These are phyloP conservation scores for Machimus atricapillus DNA, from an alignment of 2,888 invertebrate genomes.

Conservation along the genomic window DNA sequence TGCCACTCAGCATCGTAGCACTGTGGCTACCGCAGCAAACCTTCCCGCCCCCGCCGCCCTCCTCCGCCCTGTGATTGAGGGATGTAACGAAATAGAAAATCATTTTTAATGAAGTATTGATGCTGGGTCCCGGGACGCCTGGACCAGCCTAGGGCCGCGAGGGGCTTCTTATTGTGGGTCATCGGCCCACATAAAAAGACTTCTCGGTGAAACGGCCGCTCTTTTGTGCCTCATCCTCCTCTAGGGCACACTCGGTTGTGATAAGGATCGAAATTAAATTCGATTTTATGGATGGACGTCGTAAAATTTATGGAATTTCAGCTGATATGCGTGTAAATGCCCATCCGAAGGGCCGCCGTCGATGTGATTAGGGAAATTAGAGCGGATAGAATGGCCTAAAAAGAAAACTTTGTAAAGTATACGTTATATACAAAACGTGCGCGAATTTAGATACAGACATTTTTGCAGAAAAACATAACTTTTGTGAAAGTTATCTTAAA, in stretches of 20 bases:
- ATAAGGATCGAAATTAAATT: neutral
- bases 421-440: neutral
- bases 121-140: neutral
- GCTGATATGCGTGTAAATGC: neutral
- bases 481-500: neutral
- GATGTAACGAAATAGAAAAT: conserved; percentile 29
- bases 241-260: neutral
- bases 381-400: neutral
- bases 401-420: neutral
- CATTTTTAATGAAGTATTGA: conserved; percentile 27
- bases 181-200: neutral
- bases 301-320: neutral
- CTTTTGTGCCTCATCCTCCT: neutral
- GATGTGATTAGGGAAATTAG: neutral
- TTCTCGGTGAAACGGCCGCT: neutral
- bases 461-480: neutral
- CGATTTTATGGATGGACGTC: neutral
- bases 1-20: neutral
- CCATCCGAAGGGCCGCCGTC: neutral
- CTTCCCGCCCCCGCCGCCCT: too few relatives aligned
- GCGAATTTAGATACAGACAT: neutral
- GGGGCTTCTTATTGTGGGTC: neutral
- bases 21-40: neutral
- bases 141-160: neutral
- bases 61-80: neutral